phyloP scores from a whole-genome alignment of 2,888 invertebrate genomes.

The Zaprionus bogoriensis region DNA sequence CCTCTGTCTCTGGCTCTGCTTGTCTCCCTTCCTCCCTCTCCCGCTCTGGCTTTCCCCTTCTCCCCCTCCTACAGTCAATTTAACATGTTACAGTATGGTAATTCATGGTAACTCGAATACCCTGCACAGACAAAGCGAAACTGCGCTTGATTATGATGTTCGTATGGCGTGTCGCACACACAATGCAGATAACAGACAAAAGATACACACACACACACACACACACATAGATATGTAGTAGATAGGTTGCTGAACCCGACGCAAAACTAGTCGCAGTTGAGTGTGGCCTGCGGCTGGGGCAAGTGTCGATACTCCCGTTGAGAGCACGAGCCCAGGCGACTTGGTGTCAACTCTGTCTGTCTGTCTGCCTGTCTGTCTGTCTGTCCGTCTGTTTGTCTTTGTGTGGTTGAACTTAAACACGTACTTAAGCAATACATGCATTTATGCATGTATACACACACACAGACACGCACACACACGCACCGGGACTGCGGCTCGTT shows the following conservation, averaged over 20 bases:
- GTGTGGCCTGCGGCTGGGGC: not conserved
- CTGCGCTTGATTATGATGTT: slow-evolving; percentile 18
- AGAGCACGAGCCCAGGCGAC: slow-evolving; percentile 17
- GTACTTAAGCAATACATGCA: slow-evolving; percentile 59
- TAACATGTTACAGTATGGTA: slow-evolving; percentile 9
- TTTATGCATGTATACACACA: slow-evolving; percentile 43
- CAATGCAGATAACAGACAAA: slow-evolving; percentile 1
- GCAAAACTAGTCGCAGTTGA: not conserved
- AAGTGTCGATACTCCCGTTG: slow-evolving; percentile 1
- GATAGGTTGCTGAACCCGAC: not conserved
- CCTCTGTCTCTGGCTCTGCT: slow-evolving; percentile 27
- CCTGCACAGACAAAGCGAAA: slow-evolving; percentile 1
- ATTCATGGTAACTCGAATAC: slow-evolving; percentile 5
- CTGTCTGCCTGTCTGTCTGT: too few relatives aligned
- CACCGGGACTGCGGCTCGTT: too few relatives aligned
- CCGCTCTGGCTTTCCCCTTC: slow-evolving; percentile 1
- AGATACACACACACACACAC: not conserved
- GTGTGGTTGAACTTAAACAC: slow-evolving; percentile 61
- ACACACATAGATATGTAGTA: not conserved
- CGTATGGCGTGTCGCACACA: slow-evolving; percentile 4
- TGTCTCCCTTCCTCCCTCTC: not conserved
- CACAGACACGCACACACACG: slow-evolving; percentile 15
- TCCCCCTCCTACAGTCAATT: slow-evolving; percentile 7
- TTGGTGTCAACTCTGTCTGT: too few relatives aligned
- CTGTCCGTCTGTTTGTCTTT: not conserved